Conservation (phyloP, 2,797 vertebrate species). For the Cirrhinus molitorella region DNA sequence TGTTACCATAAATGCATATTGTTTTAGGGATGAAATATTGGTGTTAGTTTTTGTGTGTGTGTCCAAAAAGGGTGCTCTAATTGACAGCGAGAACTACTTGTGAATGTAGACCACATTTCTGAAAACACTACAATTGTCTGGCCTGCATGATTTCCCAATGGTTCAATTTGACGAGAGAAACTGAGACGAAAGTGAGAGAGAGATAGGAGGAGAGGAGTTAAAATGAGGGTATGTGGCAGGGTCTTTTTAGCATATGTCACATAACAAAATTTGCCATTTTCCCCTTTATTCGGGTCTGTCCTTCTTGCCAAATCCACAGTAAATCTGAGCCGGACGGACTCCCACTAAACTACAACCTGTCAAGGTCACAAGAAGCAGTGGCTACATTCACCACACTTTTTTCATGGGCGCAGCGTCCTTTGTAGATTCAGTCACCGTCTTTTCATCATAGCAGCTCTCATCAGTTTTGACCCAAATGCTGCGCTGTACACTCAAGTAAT, state of each 20-base stretch:
- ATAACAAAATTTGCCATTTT: conserved; percentile 29
- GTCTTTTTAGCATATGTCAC: conserved; percentile 41
- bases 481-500: not conserved
- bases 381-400: not conserved
- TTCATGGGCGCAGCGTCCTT: not conserved
- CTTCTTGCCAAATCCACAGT: conserved; percentile 30
- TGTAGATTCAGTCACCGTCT: conserved; percentile 13
- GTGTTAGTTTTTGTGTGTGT: not conserved
- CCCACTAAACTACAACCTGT: conserved; percentile 49
- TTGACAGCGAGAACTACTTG: conserved; percentile 36
- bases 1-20: not conserved
- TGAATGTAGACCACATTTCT: conserved; percentile 40
- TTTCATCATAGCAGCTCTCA: conserved; percentile 7
- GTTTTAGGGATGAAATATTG: not conserved
- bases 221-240: conserved; percentile 33
- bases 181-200: not conserved
- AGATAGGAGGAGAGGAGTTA: not conserved
- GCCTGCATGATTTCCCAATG: conserved; percentile 48
- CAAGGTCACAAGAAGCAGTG: conserved; percentile 47
- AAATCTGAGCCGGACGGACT: conserved; percentile 45
- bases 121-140: conserved; percentile 35
- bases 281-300: not conserved
- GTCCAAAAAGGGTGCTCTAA: conserved; percentile 4
- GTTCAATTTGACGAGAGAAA: conserved; percentile 50
- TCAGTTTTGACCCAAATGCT: conserved; percentile 17